These are phyloP conservation scores for Habropoda laboriosa DNA, from an alignment of 1,140 invertebrate genomes.

Conservation along the genomic window DNA sequence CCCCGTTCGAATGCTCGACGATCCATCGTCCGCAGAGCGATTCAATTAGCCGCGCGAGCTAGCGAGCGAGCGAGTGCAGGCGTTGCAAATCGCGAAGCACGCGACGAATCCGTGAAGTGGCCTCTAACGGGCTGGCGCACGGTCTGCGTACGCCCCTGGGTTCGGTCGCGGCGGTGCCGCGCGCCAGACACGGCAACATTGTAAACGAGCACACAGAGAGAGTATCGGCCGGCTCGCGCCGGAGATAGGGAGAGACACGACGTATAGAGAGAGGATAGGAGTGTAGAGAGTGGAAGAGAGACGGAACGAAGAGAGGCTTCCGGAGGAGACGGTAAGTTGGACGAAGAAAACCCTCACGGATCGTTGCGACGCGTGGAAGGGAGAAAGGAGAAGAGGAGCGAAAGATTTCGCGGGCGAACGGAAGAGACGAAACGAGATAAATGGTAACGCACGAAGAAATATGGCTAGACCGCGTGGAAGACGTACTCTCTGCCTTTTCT, in stretches of 20 bases:
- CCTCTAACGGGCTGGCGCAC: slow-evolving; percentile 54
- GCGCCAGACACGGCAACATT: slow-evolving; percentile 73
- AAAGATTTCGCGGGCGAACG: slow-evolving; percentile 28
- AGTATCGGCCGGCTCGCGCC: slow-evolving; percentile 40
- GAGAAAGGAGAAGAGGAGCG: slow-evolving; percentile 19
- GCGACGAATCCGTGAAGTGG: slow-evolving; percentile 54
- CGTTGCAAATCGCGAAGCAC: slow-evolving; percentile 52
- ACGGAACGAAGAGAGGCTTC: slow-evolving; percentile 4
- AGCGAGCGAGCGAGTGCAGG: slow-evolving; percentile 47
- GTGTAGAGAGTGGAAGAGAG: slow-evolving; percentile 24
- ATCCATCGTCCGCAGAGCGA: slow-evolving; percentile 38
- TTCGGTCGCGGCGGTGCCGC: slow-evolving; percentile 54
- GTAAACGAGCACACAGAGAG: slow-evolving; percentile 56
- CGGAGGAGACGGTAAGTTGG: too few species aligned
- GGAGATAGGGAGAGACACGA: slow-evolving; percentile 52
- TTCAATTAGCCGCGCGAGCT: slow-evolving; percentile 61
- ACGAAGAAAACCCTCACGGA: not conserved
- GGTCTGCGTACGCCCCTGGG: slow-evolving; percentile 52
- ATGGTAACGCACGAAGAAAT: slow-evolving; percentile 61
- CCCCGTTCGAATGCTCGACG: not conserved
- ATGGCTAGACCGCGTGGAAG: slow-evolving; percentile 44
- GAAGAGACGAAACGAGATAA: slow-evolving; percentile 34
- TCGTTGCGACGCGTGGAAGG: not conserved
- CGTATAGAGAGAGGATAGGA: slow-evolving; percentile 17
- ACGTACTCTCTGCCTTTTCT: not conserved